Evolutionary conservation across 2,888 invertebrate genomes (phyloP), one percentile per base, ranked within the genome.

Genomic region (Idaea biselata): DNA sequence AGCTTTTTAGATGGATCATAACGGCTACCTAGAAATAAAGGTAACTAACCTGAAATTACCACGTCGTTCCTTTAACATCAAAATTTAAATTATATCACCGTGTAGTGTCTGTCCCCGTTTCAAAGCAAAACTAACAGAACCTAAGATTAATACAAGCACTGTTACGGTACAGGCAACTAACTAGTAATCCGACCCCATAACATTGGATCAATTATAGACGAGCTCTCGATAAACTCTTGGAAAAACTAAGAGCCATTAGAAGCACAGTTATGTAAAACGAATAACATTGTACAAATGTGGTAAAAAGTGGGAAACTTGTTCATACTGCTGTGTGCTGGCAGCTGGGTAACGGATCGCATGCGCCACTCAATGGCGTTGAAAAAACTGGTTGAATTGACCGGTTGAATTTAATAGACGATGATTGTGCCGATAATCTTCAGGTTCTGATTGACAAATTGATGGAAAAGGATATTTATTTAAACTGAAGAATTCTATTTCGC

Each of bases 261-360:
- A 83, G 73, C 84, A 90, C 91, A 91, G 91, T 91, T 91, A 91
- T 86, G 84, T 86, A 88, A 90, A 88, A 86, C 83, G 82, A 75
- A 84, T 82, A 85, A 80, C 84, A 79, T 80, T 78, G 79, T 75
- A 79, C 78, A 78, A 75, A 80, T 77, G 80, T 67, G 77, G 80
- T 78, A 83, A 87, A 88, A 86, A 80, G 76, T 75, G 77, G 69
- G 73, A 76, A 83, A 80, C 80, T 79, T 66, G 81, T 77, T 76
- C 14, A 67, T 73, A 71, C 69, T 70, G 63, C 66, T 44, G 69
- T 63, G 65, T 69, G 74, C 68, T 70, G 73, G 70, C 71, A 44
- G 44, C 44, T 44, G 44, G 44, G 65, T 85, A 86, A 85, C 86
- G 86, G 86, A 69, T 63, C 68, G 33, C 62, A 67, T 62, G 66